A percentile compares a stretch with the other conserved stretches of the same genome.
These are phyloP conservation scores for Macrotis lagotis DNA, from an alignment of 2,113 vertebrate species.

Conservation along the genomic window DNA sequence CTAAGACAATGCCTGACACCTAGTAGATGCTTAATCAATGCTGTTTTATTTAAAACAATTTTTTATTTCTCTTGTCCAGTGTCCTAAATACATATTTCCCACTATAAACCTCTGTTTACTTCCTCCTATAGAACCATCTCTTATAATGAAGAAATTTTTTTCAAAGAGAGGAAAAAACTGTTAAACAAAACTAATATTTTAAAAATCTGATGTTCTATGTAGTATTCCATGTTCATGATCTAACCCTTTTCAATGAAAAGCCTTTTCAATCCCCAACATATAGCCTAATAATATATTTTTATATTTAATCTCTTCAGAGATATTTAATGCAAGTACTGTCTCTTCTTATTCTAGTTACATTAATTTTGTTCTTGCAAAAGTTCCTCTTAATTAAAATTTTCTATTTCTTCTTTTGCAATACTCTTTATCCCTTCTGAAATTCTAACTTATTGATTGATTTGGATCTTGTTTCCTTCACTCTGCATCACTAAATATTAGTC, in stretches of 20 bases:
- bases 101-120: too few species aligned
- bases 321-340: background rate
- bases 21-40: background rate
- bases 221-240: too few species aligned
- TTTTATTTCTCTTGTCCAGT: background rate
- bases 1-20: background rate
- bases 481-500: background rate
- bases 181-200: too few species aligned
- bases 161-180: too few species aligned
- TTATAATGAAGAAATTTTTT: too few species aligned
- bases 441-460: background rate
- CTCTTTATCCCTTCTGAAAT: background rate
- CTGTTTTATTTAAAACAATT: background rate
- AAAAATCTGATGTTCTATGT: too few species aligned
- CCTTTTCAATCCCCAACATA: too few species aligned
- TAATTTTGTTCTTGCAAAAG: background rate
- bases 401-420: background rate
- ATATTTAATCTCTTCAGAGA: background rate
- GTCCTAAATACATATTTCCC: too few species aligned
- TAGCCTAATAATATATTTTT: too few species aligned
- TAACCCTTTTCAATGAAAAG: too few species aligned
- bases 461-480: background rate
- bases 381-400: background rate
- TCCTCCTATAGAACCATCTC: too few species aligned
- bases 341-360: background rate